Conservation (phyloP, 2,113 vertebrate species). For the Ursus arctos region DNA sequence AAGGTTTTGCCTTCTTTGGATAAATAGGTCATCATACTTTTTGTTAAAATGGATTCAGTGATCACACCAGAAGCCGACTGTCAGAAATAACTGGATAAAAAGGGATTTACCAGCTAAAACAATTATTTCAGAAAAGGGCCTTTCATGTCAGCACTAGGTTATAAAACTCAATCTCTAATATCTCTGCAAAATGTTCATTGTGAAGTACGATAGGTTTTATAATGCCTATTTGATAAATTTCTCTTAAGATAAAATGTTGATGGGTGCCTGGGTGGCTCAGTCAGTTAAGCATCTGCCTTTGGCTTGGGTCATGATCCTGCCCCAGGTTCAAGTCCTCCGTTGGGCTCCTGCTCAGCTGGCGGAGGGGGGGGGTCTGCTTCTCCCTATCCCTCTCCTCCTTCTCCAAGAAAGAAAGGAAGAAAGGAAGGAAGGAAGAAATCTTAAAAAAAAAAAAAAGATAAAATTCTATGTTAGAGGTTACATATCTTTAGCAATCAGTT, state of each 20-base stretch:
- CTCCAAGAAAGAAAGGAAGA: too few species aligned
- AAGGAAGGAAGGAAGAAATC: too few species aligned
- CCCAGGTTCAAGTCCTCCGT: background rate
- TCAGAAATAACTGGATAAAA: background rate
- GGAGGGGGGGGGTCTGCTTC: background rate
- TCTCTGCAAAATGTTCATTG: background rate
- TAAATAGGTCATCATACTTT: background rate
- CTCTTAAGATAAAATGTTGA: background rate
- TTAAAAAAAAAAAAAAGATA: background rate
- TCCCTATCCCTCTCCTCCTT: background rate
- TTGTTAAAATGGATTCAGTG: slow-evolving; percentile 2
- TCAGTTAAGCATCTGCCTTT: background rate
- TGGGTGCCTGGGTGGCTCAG: background rate
- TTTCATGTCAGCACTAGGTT: background rate
- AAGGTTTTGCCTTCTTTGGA: background rate
- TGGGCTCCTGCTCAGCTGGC: background rate
- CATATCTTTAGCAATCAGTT: background rate
- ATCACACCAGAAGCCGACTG: background rate
- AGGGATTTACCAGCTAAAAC: background rate
- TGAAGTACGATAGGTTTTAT: background rate
- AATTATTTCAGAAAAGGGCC: slow-evolving; percentile 4
- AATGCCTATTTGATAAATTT: background rate
- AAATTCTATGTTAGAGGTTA: background rate
- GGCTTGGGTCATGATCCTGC: background rate
- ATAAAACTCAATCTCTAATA: background rate